Percentiles rank a stretch among this genome's conserved stretches.
These are phyloP conservation scores for Perca fluviatilis DNA, from an alignment of 2,113 vertebrate genomes.

Conservation along the genomic window DNA sequence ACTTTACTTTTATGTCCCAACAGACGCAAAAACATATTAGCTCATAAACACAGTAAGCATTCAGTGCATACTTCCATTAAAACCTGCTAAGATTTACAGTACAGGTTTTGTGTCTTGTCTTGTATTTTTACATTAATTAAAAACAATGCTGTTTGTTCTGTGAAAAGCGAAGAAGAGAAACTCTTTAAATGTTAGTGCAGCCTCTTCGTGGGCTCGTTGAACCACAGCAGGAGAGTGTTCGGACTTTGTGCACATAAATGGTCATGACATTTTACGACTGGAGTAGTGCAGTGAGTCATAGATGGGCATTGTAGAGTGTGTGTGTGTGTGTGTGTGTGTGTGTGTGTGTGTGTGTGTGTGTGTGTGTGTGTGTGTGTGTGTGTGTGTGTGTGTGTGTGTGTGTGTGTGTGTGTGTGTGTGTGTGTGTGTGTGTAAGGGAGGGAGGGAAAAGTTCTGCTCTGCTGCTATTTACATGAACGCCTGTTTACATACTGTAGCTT, in stretches of 20 bases:
- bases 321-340: constrained; percentile 11
- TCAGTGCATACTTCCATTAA: not conserved
- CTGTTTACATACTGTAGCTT: constrained; percentile 51
- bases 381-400: constrained; percentile 13
- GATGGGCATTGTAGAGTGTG: constrained; percentile 40
- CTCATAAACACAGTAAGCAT: not conserved
- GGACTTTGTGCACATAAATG: constrained; percentile 73
- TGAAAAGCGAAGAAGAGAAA: not conserved
- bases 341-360: constrained; percentile 15
- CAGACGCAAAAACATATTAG: not conserved
- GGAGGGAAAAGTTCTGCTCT: constrained; percentile 39
- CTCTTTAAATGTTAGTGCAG: constrained; percentile 21
- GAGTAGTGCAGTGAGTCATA: constrained; percentile 58
- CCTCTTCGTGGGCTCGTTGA: constrained; percentile 14
- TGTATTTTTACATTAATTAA: not conserved
- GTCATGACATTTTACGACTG: constrained; percentile 72
- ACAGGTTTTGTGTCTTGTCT: not conserved
- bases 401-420: constrained; percentile 11
- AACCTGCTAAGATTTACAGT: not conserved
- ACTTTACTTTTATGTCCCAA: not conserved
- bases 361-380: constrained; percentile 11
- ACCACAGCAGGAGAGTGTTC: constrained; percentile 36
- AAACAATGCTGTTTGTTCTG: not conserved
- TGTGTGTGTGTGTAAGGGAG: constrained; percentile 2
- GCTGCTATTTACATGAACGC: constrained; percentile 16